Percentiles rank a stretch among this genome's conserved stretches.
These are phyloP conservation scores for Alaudala cheleensis DNA, from an alignment of 2,113 vertebrate species.

Conservation along the genomic window DNA sequence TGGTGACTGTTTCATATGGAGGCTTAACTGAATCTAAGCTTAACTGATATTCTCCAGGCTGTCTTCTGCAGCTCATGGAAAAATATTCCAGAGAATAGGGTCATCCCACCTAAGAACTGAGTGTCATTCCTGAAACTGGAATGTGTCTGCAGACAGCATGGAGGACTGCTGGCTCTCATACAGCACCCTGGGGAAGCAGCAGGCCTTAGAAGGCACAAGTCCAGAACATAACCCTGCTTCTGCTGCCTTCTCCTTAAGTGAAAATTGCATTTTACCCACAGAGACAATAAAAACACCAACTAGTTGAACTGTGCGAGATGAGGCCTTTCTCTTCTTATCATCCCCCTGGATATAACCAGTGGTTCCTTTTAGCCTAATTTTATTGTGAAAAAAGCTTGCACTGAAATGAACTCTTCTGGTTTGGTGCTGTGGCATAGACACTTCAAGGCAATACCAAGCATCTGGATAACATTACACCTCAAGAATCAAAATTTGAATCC, in stretches of 20 bases:
- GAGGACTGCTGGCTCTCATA: neutral
- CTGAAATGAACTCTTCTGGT: neutral
- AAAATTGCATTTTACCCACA: neutral
- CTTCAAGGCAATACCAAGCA: neutral
- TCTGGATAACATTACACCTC: slow-evolving; percentile 5
- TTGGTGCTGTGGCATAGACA: neutral
- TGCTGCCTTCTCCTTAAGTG: neutral
- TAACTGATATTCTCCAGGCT: neutral
- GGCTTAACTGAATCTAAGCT: neutral
- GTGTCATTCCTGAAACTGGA: neutral
- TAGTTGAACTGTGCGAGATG: neutral
- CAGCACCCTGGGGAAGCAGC: neutral
- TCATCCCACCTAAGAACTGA: neutral
- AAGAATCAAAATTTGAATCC: neutral
- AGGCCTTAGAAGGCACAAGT: neutral
- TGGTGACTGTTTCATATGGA: neutral
- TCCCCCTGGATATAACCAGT: neutral
- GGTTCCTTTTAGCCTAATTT: neutral
- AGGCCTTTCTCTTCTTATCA: neutral
- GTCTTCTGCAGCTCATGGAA: neutral
- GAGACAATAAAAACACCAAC: neutral
- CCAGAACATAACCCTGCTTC: neutral
- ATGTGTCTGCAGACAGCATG: neutral
- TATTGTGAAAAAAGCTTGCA: neutral
- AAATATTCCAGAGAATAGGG: neutral